Conservation (phyloP, 2,797 vertebrate species). For the Pipistrellus nathusii region DNA sequence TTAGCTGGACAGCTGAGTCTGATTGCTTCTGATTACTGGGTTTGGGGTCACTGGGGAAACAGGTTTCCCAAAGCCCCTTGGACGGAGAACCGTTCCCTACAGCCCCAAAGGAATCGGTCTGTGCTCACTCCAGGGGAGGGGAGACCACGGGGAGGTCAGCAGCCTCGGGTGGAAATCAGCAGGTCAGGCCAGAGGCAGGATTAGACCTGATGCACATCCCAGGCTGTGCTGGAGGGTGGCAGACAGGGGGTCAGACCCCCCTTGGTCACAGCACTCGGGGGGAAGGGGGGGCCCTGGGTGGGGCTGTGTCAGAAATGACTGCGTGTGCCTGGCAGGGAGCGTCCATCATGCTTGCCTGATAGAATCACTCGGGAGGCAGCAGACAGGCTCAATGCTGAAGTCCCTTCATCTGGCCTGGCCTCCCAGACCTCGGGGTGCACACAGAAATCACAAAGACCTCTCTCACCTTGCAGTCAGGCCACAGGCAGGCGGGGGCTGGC, state of each 20-base stretch:
- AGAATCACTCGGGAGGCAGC: slow-evolving; percentile 72
- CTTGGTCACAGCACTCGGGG: slow-evolving; percentile 62
- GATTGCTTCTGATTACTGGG: slow-evolving; percentile 68
- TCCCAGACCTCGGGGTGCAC: slow-evolving; percentile 78
- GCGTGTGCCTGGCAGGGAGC: slow-evolving; percentile 78
- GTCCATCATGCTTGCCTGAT: slow-evolving; percentile 79
- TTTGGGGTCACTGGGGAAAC: slow-evolving; percentile 67
- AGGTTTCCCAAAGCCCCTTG: slow-evolving; percentile 75
- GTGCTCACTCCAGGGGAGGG: slow-evolving; percentile 70
- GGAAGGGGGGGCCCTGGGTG: slow-evolving; percentile 72
- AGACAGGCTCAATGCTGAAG: slow-evolving; percentile 68
- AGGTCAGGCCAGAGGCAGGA: slow-evolving; percentile 83
- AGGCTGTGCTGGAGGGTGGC: slow-evolving; percentile 74
- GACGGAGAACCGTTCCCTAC: slow-evolving; percentile 31
- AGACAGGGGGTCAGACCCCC: slow-evolving; percentile 36
- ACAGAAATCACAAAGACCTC: slow-evolving; percentile 86
- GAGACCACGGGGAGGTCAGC: slow-evolving; percentile 55
- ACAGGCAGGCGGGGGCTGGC: slow-evolving; percentile 85
- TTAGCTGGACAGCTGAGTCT: slow-evolving; percentile 78
- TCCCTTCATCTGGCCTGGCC: slow-evolving; percentile 75
- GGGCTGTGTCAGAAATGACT: slow-evolving; percentile 79
- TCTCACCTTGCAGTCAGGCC: slow-evolving; percentile 89
- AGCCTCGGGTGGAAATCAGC: slow-evolving; percentile 82
- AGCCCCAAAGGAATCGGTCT: slow-evolving; percentile 64
- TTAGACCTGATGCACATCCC: slow-evolving; percentile 77